A percentile compares a stretch with the other conserved stretches of the same genome.
phyloP scores from a whole-genome alignment of 2,113 vertebrate genomes.

The Amphiprion percula region DNA sequence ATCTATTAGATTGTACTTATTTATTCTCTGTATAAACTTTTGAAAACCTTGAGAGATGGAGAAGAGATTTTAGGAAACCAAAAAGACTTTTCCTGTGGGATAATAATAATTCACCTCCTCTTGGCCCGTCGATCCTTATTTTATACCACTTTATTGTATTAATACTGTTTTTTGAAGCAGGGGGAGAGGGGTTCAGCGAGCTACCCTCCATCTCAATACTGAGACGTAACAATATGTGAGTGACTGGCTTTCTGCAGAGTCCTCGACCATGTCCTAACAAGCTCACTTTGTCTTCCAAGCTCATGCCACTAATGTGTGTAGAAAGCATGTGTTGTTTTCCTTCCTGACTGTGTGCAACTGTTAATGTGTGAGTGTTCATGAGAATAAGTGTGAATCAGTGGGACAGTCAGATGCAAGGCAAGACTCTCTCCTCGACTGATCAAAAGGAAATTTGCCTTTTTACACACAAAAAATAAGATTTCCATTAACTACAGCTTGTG shows the following conservation, averaged over 20 bases:
- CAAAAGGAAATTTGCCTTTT: conserved; percentile 71
- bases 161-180: conserved; percentile 69
- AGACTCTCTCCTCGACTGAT: conserved; percentile 63
- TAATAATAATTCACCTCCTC: conserved; percentile 69
- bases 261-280: conserved; percentile 76
- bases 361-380: conserved; percentile 64
- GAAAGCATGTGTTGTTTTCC: conserved; percentile 64
- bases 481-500: conserved; percentile 60
- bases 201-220: conserved; percentile 61
- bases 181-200: conserved; percentile 48
- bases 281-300: conserved; percentile 86
- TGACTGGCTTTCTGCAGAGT: conserved; percentile 61
- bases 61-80: conserved; percentile 80
- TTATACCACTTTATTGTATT: conserved; percentile 70
- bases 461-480: conserved; percentile 69
- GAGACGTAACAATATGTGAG: conserved; percentile 63
- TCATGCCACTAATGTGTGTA: conserved; percentile 72
- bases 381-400: conserved; percentile 51
- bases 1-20: conserved; percentile 81
- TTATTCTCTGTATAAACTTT: conserved; percentile 81
- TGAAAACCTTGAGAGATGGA: conserved; percentile 72
- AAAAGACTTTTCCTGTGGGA: conserved; percentile 79
- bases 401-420: conserved; percentile 68
- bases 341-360: conserved; percentile 71
- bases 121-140: conserved; percentile 61